Evolutionary conservation across 64 coral and sea anemone species (phyloP).

Genomic region (Dendrophyllia cribrosa): DNA sequence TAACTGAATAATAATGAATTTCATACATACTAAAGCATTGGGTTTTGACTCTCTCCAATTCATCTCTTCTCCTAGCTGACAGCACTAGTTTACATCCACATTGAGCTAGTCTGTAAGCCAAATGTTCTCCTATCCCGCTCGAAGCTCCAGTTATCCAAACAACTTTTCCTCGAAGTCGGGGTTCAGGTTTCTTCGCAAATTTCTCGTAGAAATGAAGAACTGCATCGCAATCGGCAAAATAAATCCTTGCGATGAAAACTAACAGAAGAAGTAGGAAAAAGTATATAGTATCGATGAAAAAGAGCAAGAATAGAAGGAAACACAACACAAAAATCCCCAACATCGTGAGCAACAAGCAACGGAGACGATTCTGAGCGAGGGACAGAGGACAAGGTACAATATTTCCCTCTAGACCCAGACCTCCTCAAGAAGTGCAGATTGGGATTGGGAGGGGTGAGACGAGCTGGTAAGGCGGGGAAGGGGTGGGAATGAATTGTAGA

Average conservation of each 20-base stretch:
- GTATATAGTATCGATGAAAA: conserved; percentile 38
- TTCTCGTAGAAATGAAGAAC: conserved; percentile 62
- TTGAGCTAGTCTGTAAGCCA: conserved; percentile 75
- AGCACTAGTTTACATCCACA: conserved; percentile 76
- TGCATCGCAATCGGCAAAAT: conserved; percentile 71
- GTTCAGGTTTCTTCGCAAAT: conserved; percentile 61
- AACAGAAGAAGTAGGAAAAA: conserved; percentile 35
- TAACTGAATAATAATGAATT: not conserved
- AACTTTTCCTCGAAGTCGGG: conserved; percentile 55
- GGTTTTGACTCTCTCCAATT: conserved; percentile 65
- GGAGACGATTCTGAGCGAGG: no score
- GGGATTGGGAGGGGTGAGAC: no score
- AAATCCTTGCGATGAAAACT: conserved; percentile 42
- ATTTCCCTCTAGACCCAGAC: no score
- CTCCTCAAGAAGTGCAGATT: no score
- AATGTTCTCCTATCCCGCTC: conserved; percentile 77
- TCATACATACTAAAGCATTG: conserved; percentile 66
- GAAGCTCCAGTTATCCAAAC: conserved; percentile 90
- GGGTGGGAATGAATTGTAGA: no score
- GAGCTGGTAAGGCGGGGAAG: no score
- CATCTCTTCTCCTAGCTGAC: conserved; percentile 79
- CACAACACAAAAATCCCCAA: not conserved
- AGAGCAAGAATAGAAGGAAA: not conserved
- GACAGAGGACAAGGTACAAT: no score
- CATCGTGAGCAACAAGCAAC: not conserved